Evolutionary conservation across 1,140 invertebrate species (phyloP), one percentile per base, ranked within the genome.

Genomic region (Drosophila mojavensis): DNA sequence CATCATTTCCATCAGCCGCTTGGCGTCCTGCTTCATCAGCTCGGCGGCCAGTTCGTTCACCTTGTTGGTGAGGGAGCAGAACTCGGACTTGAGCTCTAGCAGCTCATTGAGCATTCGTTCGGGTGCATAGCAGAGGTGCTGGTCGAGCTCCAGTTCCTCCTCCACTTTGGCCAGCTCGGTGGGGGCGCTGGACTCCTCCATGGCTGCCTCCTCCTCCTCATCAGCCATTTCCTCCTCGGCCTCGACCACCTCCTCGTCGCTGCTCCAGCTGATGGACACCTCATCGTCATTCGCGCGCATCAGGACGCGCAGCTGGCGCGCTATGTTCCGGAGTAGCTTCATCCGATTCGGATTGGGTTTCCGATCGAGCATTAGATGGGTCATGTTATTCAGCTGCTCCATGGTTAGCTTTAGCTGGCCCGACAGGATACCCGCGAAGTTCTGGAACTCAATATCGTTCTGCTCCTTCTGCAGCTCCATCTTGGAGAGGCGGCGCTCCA

Each of bases 331-430:
- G 3, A 91, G 39, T 1, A 69, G 17, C 50, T 85, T 77, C 9
- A 90, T 10, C 26, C 83, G 63, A 0, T 76, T 26, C 5, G 73
- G 55, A 66, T 80, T 78, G 0, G 83, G 75, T 5, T 88, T 82
- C 10, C 73, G 77, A 20, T 90, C 81, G n/a, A 91, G 53, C 33
- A 90, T 36, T 47, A 90, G 4, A 9, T 81, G 75, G 17, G 86
- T 91, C 0, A 91, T 50, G 62, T 88, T 81, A 17, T 88, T 84
- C 33, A 91, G 48, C 58, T 90, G 82, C 47, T 91, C 80, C 71
- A 91, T 91, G 13, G 81, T 78, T 6, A 91, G 59, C 56, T 75
- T 77, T 10, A 91, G 9, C 28, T 91, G 90, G 0, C 77, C 69
- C n/a, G 72, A 71, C 5, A 91, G n/a, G 2, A 5, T 36, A 4